Percentiles rank a stretch among this genome's conserved stretches.
Evolutionary conservation across 2,888 invertebrate genomes (phyloP).

Genomic region (Pelosia muscerda): DNA sequence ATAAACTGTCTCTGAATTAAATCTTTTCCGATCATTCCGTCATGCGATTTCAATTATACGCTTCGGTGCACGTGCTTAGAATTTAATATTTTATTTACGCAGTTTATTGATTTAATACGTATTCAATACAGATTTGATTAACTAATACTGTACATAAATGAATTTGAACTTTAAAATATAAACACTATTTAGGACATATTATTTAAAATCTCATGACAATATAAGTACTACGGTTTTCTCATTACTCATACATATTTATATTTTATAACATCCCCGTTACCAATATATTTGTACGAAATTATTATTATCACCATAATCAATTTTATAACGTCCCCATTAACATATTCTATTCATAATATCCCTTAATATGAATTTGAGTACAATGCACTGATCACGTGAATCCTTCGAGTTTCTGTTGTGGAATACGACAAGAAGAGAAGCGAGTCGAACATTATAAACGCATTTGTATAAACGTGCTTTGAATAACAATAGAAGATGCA

Average conservation of each 20-base stretch:
- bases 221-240: too few relatives aligned
- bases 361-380: constrained; percentile 18
- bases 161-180: background rate
- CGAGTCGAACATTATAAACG: constrained; percentile 7
- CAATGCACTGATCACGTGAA: constrained; percentile 37
- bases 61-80: constrained; percentile 32
- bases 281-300: background rate
- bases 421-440: constrained; percentile 7
- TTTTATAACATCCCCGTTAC: too few relatives aligned
- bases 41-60: constrained; percentile 33
- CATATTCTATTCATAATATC: constrained; percentile 16
- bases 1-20: constrained; percentile 25
- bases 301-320: constrained; percentile 14
- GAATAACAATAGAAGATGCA: background rate
- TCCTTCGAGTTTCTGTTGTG: constrained; percentile 37
- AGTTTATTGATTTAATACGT: constrained; percentile 31
- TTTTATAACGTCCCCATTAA: constrained; percentile 19
- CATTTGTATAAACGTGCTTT: constrained; percentile 7
- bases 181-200: background rate
- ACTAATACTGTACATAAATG: background rate
- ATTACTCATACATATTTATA: too few relatives aligned
- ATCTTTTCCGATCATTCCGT: constrained; percentile 32
- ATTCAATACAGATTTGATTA: constrained; percentile 3
- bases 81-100: constrained; percentile 26
- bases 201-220: too few relatives aligned